Percentiles rank a stretch among this genome's conserved stretches.
phyloP scores from a whole-genome alignment of 2,888 invertebrate genomes.

The Enoplolaimus lenunculus region DNA sequence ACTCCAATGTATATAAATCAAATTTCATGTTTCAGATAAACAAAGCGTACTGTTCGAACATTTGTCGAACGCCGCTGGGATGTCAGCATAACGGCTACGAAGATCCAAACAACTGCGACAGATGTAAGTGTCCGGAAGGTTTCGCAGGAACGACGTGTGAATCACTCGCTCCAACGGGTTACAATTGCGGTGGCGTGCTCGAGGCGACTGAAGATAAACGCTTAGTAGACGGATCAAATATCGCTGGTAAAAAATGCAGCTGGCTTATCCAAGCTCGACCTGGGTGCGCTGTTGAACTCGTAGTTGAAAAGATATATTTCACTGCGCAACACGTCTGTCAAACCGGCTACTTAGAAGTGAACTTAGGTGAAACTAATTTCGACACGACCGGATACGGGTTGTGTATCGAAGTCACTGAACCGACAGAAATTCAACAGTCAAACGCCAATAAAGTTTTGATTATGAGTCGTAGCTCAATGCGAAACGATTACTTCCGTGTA shows the following conservation, averaged over 20 bases:
- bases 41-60: conserved; percentile 18
- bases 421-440: neutral
- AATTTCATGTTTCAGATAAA: conserved; percentile 17
- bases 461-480: neutral
- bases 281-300: conserved; percentile 26
- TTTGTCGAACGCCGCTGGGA: conserved; percentile 12
- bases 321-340: neutral
- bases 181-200: conserved; percentile 6
- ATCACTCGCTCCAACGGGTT: conserved; percentile 27
- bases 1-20: too few species aligned
- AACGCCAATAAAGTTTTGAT: neutral
- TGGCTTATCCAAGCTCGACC: conserved; percentile 34
- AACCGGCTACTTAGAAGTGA: neutral
- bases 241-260: conserved; percentile 29
- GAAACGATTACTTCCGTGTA: neutral
- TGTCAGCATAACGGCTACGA: conserved; percentile 32
- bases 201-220: neutral
- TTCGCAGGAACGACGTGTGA: conserved; percentile 32
- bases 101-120: conserved; percentile 34
- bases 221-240: conserved; percentile 25
- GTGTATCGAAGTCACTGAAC: neutral
- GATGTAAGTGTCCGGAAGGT: conserved; percentile 35
- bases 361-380: neutral
- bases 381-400: neutral
- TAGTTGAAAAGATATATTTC: conserved; percentile 29